Conservation (phyloP, 1,140 invertebrate genomes). For the Sycobia sp. region DNA sequence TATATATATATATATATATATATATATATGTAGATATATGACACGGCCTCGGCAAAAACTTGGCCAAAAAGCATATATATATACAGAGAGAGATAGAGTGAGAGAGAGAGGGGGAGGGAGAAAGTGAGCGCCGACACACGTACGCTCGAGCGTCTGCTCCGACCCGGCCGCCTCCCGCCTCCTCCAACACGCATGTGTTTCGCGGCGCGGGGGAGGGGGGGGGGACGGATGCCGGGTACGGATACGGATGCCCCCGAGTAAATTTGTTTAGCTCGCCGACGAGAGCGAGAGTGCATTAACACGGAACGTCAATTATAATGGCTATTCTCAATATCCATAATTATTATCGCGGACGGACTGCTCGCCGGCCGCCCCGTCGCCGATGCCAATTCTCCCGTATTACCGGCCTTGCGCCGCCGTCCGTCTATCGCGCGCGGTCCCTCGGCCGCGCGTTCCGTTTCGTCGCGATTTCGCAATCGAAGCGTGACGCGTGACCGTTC, state of each 20-base stretch:
- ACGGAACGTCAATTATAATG: constrained; percentile 50
- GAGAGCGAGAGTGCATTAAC: constrained; percentile 42
- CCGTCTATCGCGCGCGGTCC: neutral
- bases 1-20: too few species aligned
- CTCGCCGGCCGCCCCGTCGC: constrained; percentile 16
- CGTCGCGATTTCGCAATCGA: neutral
- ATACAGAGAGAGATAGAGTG: too few species aligned
- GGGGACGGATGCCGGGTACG: neutral
- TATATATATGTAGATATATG: too few species aligned
- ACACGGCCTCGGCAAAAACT: constrained; percentile 24
- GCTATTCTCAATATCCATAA: constrained; percentile 55
- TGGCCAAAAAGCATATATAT: constrained; percentile 19
- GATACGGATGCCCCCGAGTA: constrained; percentile 22
- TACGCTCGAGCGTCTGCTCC: neutral
- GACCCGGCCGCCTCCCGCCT: too few species aligned
- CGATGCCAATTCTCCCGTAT: constrained; percentile 40
- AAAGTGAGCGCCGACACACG: too few species aligned
- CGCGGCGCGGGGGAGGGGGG: neutral
- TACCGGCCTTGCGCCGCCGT: constrained; percentile 35
- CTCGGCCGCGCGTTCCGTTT: too few species aligned
- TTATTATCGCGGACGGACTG: constrained; percentile 45
- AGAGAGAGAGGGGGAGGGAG: too few species aligned
- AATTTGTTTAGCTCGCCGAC: constrained; percentile 46
- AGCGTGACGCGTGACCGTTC: too few species aligned
- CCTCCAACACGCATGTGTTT: too few species aligned